phyloP scores from a whole-genome alignment of 2,888 invertebrate genomes.

The Craniophora ligustri region DNA sequence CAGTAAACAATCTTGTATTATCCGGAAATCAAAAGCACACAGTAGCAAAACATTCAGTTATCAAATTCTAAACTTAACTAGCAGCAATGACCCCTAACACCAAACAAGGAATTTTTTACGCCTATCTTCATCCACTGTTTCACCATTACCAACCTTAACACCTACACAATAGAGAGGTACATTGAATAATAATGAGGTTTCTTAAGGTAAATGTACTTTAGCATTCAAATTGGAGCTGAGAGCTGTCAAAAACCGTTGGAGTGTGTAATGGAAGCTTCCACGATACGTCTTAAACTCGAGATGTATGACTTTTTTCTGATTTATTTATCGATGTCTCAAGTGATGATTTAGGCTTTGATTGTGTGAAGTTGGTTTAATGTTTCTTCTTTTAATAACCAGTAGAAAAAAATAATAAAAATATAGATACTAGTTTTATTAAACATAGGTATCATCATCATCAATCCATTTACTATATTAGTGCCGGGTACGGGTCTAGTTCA shows the following conservation, averaged over 20 bases:
- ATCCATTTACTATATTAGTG: no score
- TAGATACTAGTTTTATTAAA: constrained; percentile 5
- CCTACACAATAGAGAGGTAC: fast-evolving
- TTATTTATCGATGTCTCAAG: constrained; percentile 17
- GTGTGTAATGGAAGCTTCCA: constrained; percentile 73
- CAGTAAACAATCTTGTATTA: constrained; percentile 20
- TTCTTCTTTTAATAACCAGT: background rate
- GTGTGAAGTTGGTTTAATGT: constrained; percentile 19
- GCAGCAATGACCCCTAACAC: constrained; percentile 58
- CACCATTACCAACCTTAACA: constrained; percentile 21
- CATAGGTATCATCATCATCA: no score
- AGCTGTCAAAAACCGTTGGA: constrained; percentile 65
- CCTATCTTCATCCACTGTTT: constrained; percentile 1
- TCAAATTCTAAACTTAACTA: constrained; percentile 58
- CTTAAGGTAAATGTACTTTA: constrained; percentile 16
- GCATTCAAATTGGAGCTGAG: constrained; percentile 54
- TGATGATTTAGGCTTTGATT: constrained; percentile 9
- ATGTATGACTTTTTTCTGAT: constrained; percentile 36
- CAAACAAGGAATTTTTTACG: constrained; percentile 11
- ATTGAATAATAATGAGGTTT: constrained; percentile 9
- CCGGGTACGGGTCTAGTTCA: no score
- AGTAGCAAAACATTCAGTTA: constrained; percentile 61
- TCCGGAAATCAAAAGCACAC: constrained; percentile 45
- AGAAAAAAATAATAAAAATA: constrained; percentile 1
- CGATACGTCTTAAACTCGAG: constrained; percentile 64